Evolutionary conservation across 2,797 vertebrate genomes (phyloP), one percentile per base, ranked within the genome.

Genomic region (Phaenicophaeus curvirostris): DNA sequence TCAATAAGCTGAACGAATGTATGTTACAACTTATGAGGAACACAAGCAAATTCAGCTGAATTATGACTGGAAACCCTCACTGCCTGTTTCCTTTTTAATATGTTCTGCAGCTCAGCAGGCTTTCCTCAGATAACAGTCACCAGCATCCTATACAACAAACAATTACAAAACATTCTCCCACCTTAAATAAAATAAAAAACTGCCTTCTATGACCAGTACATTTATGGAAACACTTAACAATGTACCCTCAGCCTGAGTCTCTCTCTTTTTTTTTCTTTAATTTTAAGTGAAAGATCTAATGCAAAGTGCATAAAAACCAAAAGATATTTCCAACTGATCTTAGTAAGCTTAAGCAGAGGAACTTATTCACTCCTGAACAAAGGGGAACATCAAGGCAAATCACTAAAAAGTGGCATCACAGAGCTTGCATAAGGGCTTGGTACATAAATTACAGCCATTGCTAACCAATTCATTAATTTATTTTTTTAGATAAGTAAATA

Each of bases 121-220:
- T 42, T 31, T 77, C 55, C 68, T 77, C 20, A 8, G 16, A n/a
- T 31, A 53, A 37, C 5, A 1, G 31, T n/a, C 2, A 5, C 13
- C 30, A 75, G 4, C 23, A 58, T 50, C 42, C 33, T 53, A 33
- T 15, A 30, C 13, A 8, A 30, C 44, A 81, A 69, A 31, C 28
- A 87, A 31, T 12, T 27, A 53, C 39, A 58, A 85, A 87, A 35
- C 0, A 5, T 50, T 41, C 30, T 59, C 51, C 50, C 46, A 46
- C 4, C 31, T 23, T 44, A 27, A 65, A 65, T 33, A 31, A 87
- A 54, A 85, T 7, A 5, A 85, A 9, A 9, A 74, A 48, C 33
- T 11, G 15, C n/a, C 8, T 61, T 73, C 59, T 48, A 68, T 30
- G 42, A 68, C 9, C 20, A 1, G 0, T 8, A 19, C 2, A 4